These are phyloP conservation scores for Astatotilapia flaviijosephi DNA, from an alignment of 2,113 vertebrate genomes.

Conservation along the genomic window DNA sequence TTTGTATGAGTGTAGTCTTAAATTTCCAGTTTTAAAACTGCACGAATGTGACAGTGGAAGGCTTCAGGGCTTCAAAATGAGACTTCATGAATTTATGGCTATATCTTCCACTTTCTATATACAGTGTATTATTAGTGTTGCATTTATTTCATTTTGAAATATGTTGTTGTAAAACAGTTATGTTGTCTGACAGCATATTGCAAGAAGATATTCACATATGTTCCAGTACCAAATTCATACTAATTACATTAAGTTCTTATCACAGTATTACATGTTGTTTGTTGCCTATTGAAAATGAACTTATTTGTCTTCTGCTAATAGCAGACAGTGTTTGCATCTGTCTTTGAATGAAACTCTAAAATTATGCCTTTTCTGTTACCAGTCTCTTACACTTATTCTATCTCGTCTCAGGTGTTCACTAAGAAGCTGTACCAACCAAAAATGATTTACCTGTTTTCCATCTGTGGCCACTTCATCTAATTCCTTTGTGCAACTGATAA, in stretches of 20 bases:
- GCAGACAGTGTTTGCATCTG: not conserved
- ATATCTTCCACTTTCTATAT: not conserved
- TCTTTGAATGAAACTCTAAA: not conserved
- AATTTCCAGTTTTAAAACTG: not conserved
- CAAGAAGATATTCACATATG: not conserved
- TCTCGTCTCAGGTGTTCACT: not conserved
- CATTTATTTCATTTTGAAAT: not conserved
- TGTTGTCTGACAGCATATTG: not conserved
- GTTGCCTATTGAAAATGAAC: not conserved
- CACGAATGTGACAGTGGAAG: not conserved
- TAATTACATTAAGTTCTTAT: not conserved
- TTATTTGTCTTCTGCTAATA: not conserved
- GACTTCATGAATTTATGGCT: not conserved
- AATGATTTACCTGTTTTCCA: not conserved
- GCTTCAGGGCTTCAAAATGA: not conserved
- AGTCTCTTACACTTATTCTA: not conserved
- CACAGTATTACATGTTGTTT: not conserved
- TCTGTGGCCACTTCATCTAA: not conserved
- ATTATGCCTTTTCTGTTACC: not conserved
- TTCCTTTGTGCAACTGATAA: not conserved
- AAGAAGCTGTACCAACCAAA: rapidly evolving
- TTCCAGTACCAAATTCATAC: not conserved
- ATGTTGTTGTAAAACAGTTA: not conserved
- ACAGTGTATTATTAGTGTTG: not conserved
- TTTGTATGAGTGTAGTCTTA: not conserved